Percentiles rank a stretch among this genome's conserved stretches.
Conservation (phyloP, 2,888 invertebrate genomes). For the Odiellus spinosus region DNA sequence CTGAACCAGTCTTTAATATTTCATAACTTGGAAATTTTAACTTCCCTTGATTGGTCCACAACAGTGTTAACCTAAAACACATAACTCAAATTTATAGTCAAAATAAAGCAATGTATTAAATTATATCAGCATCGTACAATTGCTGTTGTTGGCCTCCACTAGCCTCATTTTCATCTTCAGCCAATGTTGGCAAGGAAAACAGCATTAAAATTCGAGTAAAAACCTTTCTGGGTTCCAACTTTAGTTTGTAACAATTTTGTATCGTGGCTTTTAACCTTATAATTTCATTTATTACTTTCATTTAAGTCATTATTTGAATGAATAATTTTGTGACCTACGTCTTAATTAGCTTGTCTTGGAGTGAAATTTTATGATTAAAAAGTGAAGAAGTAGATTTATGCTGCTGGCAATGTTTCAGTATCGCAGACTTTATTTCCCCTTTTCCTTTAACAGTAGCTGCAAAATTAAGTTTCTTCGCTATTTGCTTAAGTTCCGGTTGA, state of each 20-base stretch:
- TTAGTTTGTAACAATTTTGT: slow-evolving; percentile 27
- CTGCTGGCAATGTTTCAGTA: slow-evolving; percentile 26
- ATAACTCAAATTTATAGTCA: neutral
- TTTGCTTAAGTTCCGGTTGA: too few relatives aligned
- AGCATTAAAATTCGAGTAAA: slow-evolving; percentile 34
- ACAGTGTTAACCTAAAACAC: neutral
- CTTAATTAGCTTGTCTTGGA: too few relatives aligned
- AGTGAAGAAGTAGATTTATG: slow-evolving; percentile 16
- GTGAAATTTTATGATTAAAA: too few relatives aligned
- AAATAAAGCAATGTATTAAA: neutral
- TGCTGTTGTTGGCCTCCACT: slow-evolving; percentile 22
- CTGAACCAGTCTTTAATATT: slow-evolving; percentile 25
- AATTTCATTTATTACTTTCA: too few relatives aligned
- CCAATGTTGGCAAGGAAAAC: slow-evolving; percentile 29
- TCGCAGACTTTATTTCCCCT: slow-evolving; percentile 9
- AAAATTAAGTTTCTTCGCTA: too few relatives aligned
- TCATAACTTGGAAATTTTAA: slow-evolving; percentile 32
- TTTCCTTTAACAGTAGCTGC: slow-evolving; percentile 11
- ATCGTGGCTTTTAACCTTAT: slow-evolving; percentile 13
- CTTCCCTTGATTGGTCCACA: slow-evolving; percentile 30
- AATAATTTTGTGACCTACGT: too few relatives aligned
- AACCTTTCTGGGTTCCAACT: slow-evolving; percentile 26
- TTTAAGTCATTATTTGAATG: too few relatives aligned
- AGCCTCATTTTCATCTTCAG: slow-evolving; percentile 27
- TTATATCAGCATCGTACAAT: slow-evolving; percentile 5